phyloP scores from a whole-genome alignment of 2,888 invertebrate genomes.

The Amiota mariae region DNA sequence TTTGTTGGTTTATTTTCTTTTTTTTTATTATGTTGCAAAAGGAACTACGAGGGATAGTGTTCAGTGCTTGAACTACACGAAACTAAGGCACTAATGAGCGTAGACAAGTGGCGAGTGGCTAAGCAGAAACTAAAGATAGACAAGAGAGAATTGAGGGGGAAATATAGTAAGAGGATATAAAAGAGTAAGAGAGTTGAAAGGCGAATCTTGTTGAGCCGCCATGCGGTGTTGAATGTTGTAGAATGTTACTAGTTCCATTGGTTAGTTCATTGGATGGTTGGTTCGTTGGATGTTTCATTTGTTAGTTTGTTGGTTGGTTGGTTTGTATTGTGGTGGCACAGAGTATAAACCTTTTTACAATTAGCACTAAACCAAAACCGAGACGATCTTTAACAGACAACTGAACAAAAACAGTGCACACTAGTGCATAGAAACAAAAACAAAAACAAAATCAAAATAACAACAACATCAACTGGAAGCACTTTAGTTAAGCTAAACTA shows the following conservation, averaged over 20 bases:
- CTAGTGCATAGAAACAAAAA: too few relatives aligned
- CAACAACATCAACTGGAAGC: neutral
- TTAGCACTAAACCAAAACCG: slow-evolving; percentile 42
- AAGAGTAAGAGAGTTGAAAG: neutral
- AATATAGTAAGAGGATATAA: too few relatives aligned
- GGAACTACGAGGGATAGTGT: neutral
- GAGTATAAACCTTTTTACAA: slow-evolving; percentile 34
- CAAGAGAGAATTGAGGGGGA: neutral
- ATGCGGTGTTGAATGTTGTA: neutral
- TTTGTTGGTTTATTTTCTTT: neutral
- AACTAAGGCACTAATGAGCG: slow-evolving; percentile 14
- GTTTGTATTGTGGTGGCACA: neutral
- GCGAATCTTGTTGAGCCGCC: neutral
- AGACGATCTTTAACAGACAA: slow-evolving; percentile 39
- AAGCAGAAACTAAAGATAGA: neutral
- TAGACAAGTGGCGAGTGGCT: slow-evolving; percentile 3
- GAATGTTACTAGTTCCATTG: neutral
- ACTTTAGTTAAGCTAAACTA: slow-evolving; percentile 22
- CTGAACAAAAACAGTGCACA: slow-evolving; percentile 24
- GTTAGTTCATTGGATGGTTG: neutral
- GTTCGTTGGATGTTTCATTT: neutral
- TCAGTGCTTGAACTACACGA: neutral
- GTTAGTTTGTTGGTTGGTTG: neutral
- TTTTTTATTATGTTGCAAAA: neutral
- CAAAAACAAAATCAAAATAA: neutral